These are phyloP conservation scores for Harmothoe impar DNA, from an alignment of 2,888 invertebrate species.

Conservation along the genomic window DNA sequence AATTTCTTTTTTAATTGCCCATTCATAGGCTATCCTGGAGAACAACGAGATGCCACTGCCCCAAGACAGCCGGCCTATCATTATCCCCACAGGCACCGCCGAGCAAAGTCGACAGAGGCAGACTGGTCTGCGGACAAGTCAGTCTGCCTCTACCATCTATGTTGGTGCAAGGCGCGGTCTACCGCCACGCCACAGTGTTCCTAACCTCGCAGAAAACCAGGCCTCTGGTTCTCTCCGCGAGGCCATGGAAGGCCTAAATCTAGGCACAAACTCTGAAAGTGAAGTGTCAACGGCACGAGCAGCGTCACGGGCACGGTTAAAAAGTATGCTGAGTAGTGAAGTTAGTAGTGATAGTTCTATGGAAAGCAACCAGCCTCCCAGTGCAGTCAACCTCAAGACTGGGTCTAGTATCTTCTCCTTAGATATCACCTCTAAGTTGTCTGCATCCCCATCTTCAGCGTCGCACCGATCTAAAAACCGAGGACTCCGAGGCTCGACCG, in stretches of 20 bases:
- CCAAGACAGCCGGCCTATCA: conserved; percentile 34
- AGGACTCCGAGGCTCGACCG: background rate
- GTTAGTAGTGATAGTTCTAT: conserved; percentile 45
- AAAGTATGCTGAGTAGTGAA: background rate
- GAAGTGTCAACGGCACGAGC: background rate
- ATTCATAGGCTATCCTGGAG: conserved; percentile 44
- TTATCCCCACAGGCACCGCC: conserved; percentile 29
- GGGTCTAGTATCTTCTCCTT: conserved; percentile 79
- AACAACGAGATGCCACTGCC: conserved; percentile 50
- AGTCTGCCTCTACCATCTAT: conserved; percentile 40
- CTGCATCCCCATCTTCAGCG: background rate
- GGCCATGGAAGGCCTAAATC: conserved; percentile 39
- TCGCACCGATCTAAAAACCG: background rate
- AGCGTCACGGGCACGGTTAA: conserved; percentile 6
- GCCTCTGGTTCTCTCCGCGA: conserved; percentile 22
- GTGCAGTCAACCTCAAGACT: conserved; percentile 79
- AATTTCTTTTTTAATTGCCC: too few relatives aligned
- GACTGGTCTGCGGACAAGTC: conserved; percentile 19
- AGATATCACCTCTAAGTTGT: conserved; percentile 72
- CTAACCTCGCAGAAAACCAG: background rate
- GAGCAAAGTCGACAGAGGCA: conserved; percentile 6
- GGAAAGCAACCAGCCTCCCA: conserved; percentile 68
- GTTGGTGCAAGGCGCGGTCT: background rate
- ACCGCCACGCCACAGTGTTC: conserved; percentile 8
- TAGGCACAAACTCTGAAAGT: background rate